Conservation (phyloP, 1,140 invertebrate species). For the Catajapyx aquilonaris region DNA sequence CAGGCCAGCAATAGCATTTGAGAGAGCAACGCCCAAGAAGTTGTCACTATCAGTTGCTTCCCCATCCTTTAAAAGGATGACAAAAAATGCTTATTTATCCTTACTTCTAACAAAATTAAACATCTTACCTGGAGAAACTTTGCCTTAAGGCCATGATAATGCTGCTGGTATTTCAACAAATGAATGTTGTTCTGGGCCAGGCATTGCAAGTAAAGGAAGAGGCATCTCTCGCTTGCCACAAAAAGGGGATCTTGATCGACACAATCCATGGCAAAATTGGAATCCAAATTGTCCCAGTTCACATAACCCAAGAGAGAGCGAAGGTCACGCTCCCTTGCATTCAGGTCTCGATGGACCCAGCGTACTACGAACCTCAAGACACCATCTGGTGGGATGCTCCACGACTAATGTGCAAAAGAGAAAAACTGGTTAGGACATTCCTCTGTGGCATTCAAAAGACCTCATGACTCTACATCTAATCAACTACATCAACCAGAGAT, state of each 20-base stretch:
- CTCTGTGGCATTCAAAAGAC: too few relatives aligned
- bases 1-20: conserved; percentile 19
- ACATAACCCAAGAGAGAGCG: conserved; percentile 27
- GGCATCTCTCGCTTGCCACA: conserved; percentile 25
- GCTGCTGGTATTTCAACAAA: conserved; percentile 25
- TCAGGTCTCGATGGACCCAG: conserved; percentile 28
- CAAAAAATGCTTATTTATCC: too few relatives aligned
- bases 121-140: conserved; percentile 25
- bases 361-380: conserved; percentile 25
- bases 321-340: conserved; percentile 26
- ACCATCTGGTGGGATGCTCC: conserved; percentile 15
- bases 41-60: conserved; percentile 16
- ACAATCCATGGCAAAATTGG: conserved; percentile 22
- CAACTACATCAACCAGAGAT: too few relatives aligned
- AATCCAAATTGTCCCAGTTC: conserved; percentile 23
- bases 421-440: conserved; percentile 14
- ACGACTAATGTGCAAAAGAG: conserved; percentile 14
- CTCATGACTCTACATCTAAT: too few relatives aligned
- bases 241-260: conserved; percentile 28
- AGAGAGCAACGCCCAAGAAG: conserved; percentile 21
- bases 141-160: conserved; percentile 26
- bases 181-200: conserved; percentile 31
- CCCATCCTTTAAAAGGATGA: conserved; percentile 4
- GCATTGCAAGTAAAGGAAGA: conserved; percentile 31
- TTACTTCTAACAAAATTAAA: too few relatives aligned